Conservation (phyloP, 2,888 invertebrate species). For the Eledona agricola region DNA sequence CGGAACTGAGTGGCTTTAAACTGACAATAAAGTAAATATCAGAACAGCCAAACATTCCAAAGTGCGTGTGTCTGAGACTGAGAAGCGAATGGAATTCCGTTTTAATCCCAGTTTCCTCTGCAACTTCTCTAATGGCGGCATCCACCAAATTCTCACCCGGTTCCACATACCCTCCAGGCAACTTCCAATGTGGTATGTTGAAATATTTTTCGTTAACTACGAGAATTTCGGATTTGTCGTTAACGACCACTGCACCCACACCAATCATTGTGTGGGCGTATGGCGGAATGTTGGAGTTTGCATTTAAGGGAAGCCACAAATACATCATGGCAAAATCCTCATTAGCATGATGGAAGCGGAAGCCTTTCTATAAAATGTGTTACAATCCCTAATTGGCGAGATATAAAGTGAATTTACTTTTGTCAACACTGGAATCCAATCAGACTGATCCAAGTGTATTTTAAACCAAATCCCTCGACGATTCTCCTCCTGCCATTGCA, state of each 20-base stretch:
- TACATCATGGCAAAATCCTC: slow-evolving; percentile 81
- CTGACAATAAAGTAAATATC: slow-evolving; percentile 86
- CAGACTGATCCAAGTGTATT: slow-evolving; percentile 73
- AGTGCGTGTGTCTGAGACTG: slow-evolving; percentile 80
- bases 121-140: slow-evolving; percentile 85
- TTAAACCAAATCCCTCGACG: slow-evolving; percentile 84
- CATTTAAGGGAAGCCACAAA: slow-evolving; percentile 77
- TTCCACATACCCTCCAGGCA: slow-evolving; percentile 92
- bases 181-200: slow-evolving; percentile 77
- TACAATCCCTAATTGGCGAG: slow-evolving; percentile 5
- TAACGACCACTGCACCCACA: slow-evolving; percentile 86
- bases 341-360: slow-evolving; percentile 88
- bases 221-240: slow-evolving; percentile 78
- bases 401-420: slow-evolving; percentile 64
- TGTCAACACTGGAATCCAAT: slow-evolving; percentile 79
- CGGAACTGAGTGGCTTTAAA: slow-evolving; percentile 71
- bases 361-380: slow-evolving; percentile 70
- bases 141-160: slow-evolving; percentile 84
- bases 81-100: slow-evolving; percentile 80
- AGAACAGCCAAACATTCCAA: slow-evolving; percentile 80
- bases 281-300: slow-evolving; percentile 73
- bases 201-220: slow-evolving; percentile 80
- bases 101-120: slow-evolving; percentile 88
- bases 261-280: slow-evolving; percentile 84
- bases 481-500: slow-evolving; percentile 71